Base-by-base conservation (phyloP, 2,888 invertebrate species). In the Leucophenga maculata region DNA sequence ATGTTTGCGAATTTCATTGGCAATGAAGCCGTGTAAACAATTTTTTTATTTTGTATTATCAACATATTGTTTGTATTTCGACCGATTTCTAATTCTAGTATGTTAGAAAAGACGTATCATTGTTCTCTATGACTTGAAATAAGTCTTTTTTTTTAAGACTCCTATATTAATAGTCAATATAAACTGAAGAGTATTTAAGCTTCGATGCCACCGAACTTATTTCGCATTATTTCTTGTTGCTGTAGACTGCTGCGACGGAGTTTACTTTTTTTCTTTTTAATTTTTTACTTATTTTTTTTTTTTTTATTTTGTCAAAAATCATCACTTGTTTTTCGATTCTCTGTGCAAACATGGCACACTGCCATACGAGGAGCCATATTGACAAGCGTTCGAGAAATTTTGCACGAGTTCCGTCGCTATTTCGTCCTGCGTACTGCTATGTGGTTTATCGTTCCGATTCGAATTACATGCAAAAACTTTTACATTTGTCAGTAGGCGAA, bases 331-430 rank as follows among this genome's bases (percentile, higher is more conserved):
- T 65, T 68, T 39, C 39, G 57, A 77, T 82, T 83, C 82, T 82
- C 82, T 82, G 78, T 72, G 78, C 75, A 82, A 82, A 83, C 79
- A 82, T 59, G 71, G 71, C 75, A 39, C 39, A 39, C 39, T 39
- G 39, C 39, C 39, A 39, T 39, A 8, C 8, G 39, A 39, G 8
- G 39, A 11, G 4, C 39, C 11, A 39, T 39, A 11, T 26, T 26
- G 26, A 26, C 26, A 4, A 26, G 26, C 26, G 26, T 26, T 26
- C 3, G 39, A 39, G 31, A 50, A 50, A 50, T 31, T 26, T 39
- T 6, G 39, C 39, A 39, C 39, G 39, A 3, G 39, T 39, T 9
- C 39, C 8, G 79, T 67, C 77, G 70, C 22, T 16, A 26, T 4
- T n/a, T 11, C 9, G 67, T 66, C 54, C 44, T 48, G 72, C 46